Base-by-base conservation (phyloP, 2,888 invertebrate species). In the Limnephilus lunatus region DNA sequence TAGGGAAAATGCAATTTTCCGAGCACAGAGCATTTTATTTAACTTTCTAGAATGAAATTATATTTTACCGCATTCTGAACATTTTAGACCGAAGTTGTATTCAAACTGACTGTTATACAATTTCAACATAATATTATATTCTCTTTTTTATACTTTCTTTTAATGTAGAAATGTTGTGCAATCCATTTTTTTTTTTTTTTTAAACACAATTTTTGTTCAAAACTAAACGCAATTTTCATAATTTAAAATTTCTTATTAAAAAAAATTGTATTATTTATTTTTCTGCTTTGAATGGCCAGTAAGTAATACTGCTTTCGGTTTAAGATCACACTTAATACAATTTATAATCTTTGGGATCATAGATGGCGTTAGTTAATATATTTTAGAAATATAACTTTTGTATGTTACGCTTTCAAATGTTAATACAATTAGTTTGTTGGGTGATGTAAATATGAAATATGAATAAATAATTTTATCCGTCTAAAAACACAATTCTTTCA, bases 1-100 rank as follows among this genome's bases (percentile, higher is more conserved):
- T 31, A 81, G 81, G 82, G 85, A 82, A 91, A 85, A 89, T 91
- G 85, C 85, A 85, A 91, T 91, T 87, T 91, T 91, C 86, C 81
- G 39, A 80, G 81, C 48, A 32, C 81, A 48, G 32, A 89, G 80
- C 89, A 91, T 83, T 91, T 91, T 53, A 81, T 82, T 39, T 53
- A 44, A 80, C 90, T 48, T 91, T 81, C 35, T 87, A 83, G 25
- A 80, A 86, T 81, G n/a, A 68, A 68, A 68, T 68, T 68, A 68
- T 68, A 68, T 68, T 68, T 68, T 7, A 9, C 68, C 68, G 4
- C n/a, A n/a, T 9, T 19, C 68, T 68, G 14, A 68, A 19, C 68
- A 0, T 68, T 68, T 68, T n/a, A 68, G 68, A 25, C 9, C 9
- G 68, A 68, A 68, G 25, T 68, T 7, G 68, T 68, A n/a, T 68